A percentile compares a stretch with the other conserved stretches of the same genome.
Evolutionary conservation across 1,140 invertebrate species (phyloP).

Genomic region (Ceratina calcarata): DNA sequence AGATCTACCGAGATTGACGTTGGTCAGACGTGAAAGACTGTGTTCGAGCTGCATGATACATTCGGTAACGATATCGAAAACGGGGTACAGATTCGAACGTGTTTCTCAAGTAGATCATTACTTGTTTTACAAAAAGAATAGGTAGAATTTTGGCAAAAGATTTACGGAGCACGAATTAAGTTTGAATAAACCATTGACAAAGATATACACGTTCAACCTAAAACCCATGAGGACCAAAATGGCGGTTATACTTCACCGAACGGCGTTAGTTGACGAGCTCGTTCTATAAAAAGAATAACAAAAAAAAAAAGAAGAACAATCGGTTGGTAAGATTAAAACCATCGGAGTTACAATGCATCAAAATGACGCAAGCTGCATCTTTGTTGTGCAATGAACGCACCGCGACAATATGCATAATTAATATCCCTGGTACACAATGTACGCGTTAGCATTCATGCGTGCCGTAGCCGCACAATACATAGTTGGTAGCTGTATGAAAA

Average conservation of each 20-base stretch:
- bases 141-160: not conserved
- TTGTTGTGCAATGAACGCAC: not conserved
- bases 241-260: slow-evolving; percentile 9
- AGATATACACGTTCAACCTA: not conserved
- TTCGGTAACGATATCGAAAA: not conserved
- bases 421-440: slow-evolving; percentile 7
- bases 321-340: not conserved
- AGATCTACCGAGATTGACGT: not conserved
- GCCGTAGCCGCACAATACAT: not conserved
- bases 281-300: not conserved
- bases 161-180: not conserved
- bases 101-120: not conserved
- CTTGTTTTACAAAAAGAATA: not conserved
- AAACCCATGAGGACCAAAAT: slow-evolving; percentile 43
- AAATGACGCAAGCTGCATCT: not conserved
- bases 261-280: not conserved
- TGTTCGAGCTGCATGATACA: not conserved
- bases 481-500: not conserved
- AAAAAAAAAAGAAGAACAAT: not conserved
- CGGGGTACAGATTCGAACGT: not conserved
- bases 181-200: not conserved
- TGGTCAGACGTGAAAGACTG: slow-evolving; percentile 6
- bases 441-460: not conserved
- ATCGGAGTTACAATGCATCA: not conserved
- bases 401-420: slow-evolving; percentile 38